Evolutionary conservation across 2,888 invertebrate genomes (phyloP).

Genomic region (Lypha dubia): DNA sequence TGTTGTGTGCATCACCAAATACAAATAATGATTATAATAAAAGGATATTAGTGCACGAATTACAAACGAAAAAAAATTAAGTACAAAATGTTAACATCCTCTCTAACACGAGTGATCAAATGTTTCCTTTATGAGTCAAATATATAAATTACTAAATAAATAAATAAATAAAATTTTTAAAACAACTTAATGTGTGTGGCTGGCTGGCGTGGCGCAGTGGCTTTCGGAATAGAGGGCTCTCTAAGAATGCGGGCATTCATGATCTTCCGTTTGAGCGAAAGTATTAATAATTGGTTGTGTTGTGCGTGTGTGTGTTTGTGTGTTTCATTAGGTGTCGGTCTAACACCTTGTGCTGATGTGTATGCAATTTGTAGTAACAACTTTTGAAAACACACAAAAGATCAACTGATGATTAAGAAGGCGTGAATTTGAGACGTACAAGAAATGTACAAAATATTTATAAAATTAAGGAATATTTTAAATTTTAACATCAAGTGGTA

Average conservation of each 20-base stretch:
- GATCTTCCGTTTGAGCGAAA: neutral
- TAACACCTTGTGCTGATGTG: constrained; percentile 47
- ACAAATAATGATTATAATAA: constrained; percentile 56
- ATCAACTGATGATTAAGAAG: constrained; percentile 37
- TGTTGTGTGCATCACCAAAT: constrained; percentile 63
- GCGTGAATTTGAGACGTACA: constrained; percentile 49
- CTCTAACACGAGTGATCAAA: constrained; percentile 41
- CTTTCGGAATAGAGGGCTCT: neutral
- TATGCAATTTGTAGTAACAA: neutral
- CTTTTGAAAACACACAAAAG: neutral
- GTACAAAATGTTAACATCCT: constrained; percentile 46
- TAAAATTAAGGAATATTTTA: constrained; percentile 27
- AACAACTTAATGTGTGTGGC: constrained; percentile 39
- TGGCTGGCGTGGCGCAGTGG: constrained; percentile 23
- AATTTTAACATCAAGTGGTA: constrained; percentile 24
- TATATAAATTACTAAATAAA: constrained; percentile 40
- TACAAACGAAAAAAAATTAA: constrained; percentile 33
- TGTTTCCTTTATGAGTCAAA: constrained; percentile 32
- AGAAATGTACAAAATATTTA: constrained; percentile 60
- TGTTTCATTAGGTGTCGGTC: constrained; percentile 49
- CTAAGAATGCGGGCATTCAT: constrained; percentile 42
- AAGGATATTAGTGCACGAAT: constrained; percentile 50
- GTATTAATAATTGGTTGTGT: neutral
- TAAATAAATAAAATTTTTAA: constrained; percentile 44
- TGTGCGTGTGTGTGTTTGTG: too few species aligned